Evolutionary conservation across 1,140 invertebrate species (phyloP), one percentile per base, ranked within the genome.

Genomic region (Holcopasites calliopsidis): DNA sequence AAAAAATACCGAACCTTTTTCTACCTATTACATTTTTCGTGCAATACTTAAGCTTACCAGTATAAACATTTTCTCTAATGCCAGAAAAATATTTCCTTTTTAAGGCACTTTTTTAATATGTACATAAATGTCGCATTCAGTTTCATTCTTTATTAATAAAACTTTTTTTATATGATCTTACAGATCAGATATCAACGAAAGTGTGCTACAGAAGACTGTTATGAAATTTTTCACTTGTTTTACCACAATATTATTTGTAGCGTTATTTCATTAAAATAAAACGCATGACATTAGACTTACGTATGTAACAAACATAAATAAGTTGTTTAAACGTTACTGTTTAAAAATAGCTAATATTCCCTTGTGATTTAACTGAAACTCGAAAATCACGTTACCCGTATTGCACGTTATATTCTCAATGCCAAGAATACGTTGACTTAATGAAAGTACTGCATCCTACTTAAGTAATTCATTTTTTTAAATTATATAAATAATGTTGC

Each of bases 91-190:
- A 68, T 40, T 49, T 16, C 10, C 11, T n/a, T 55, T 38, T 13
- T 58, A 75, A 75, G 40, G 40, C 40, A 75, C 23, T 73, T 49
- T 40, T 74, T 40, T 40, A 26, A 40, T 21, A 68, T 10, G 13
- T 18, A 16, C 10, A 13, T 44, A 28, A 62, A 44, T 21, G 3
- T 10, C 21, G 1, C 3, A 31, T 58, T 13, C 8, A 21, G 23
- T 35, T 38, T 5, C 49, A 28, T 23, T 28, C 28, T 28, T 52
- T 52, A 52, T 21, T 8, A 7, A n/a, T n/a, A n/a, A n/a, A n/a
- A n/a, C 10, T 50, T 38, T 40, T 47, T 44, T 47, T 13, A n/a
- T n/a, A 44, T 42, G 1, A 44, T 21, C 16, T 28, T 44, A 28
- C n/a, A 47, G n/a, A n/a, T n/a, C n/a, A n/a, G n/a, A n/a, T n/a